Percentiles rank a stretch among this genome's conserved stretches.
Conservation (phyloP, 1,140 invertebrate genomes). For the Pseudobourletiella spinata region DNA sequence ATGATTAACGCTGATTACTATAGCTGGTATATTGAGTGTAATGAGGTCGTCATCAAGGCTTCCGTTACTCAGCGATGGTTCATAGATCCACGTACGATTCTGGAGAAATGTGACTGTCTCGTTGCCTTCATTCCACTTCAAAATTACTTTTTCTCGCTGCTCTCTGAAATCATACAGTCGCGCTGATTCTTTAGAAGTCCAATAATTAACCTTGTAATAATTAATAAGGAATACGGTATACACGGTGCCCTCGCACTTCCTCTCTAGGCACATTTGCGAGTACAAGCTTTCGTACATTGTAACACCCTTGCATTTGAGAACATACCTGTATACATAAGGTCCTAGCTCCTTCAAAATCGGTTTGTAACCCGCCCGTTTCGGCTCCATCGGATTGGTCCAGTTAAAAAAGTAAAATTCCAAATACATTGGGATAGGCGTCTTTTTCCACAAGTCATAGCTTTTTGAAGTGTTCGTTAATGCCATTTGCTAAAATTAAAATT, state of each 20-base stretch:
- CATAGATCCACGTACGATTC: conserved; percentile 63
- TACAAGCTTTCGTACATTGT: not conserved
- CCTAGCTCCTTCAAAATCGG: conserved; percentile 70
- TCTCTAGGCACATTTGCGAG: not conserved
- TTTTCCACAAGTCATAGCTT: conserved; percentile 57
- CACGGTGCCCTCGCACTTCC: not conserved
- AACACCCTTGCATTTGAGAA: not conserved
- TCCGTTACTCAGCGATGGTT: conserved; percentile 58
- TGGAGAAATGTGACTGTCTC: conserved; percentile 70
- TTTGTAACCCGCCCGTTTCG: conserved; percentile 50
- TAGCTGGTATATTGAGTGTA: conserved; percentile 66
- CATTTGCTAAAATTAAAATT: too few species aligned
- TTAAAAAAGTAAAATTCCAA: conserved; percentile 76
- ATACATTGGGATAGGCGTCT: conserved; percentile 64
- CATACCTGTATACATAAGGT: conserved; percentile 70
- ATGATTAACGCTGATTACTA: too few species aligned
- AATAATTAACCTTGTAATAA: conserved; percentile 13
- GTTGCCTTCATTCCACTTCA: conserved; percentile 45
- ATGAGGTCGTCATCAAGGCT: conserved; percentile 60
- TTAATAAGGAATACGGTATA: not conserved
- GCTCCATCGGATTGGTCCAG: conserved; percentile 60
- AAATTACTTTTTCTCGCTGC: not conserved
- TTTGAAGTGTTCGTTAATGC: too few species aligned
- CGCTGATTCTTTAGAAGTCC: conserved; percentile 10
- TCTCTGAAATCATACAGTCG: not conserved